Conservation (phyloP, 2,888 invertebrate genomes). For the Arrhopalites spinosus region DNA sequence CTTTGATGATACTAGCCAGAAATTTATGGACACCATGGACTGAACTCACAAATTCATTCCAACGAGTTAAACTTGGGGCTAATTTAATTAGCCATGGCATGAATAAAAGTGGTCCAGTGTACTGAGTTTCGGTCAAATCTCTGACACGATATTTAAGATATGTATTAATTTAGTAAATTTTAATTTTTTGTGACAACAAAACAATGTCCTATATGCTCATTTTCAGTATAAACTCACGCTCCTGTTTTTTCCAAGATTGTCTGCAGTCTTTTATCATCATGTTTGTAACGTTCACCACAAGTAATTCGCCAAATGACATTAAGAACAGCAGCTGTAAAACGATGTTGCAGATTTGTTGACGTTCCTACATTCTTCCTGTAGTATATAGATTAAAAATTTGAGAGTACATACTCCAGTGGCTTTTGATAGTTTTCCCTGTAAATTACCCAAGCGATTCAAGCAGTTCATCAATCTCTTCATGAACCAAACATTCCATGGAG, state of each 20-base stretch:
- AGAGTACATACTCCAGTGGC: no score
- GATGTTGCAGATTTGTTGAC: slow-evolving; percentile 44
- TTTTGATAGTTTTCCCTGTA: slow-evolving; percentile 38
- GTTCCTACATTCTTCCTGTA: slow-evolving; percentile 40
- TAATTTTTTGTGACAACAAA: no score
- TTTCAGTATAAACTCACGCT: slow-evolving; percentile 44
- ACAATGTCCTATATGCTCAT: background rate
- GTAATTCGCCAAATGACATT: slow-evolving; percentile 55
- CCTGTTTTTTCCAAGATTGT: slow-evolving; percentile 51
- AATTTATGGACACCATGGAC: slow-evolving; percentile 50
- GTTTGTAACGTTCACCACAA: slow-evolving; percentile 53
- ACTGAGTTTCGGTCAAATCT: slow-evolving; percentile 55
- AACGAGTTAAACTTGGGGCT: slow-evolving; percentile 51
- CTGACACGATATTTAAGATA: slow-evolving; percentile 29
- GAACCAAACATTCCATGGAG: slow-evolving; percentile 50
- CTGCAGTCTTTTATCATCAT: slow-evolving; percentile 48
- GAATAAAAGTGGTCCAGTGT: slow-evolving; percentile 54
- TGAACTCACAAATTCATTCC: slow-evolving; percentile 52
- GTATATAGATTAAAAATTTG: background rate
- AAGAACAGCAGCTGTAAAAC: slow-evolving; percentile 52
- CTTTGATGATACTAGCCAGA: slow-evolving; percentile 45
- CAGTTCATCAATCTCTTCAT: slow-evolving; percentile 52
- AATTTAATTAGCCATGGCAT: slow-evolving; percentile 53
- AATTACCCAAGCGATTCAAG: slow-evolving; percentile 43
- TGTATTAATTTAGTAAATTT: no score